Evolutionary conservation across 2,888 invertebrate genomes (phyloP).

Genomic region (Drosophila anomalata): DNA sequence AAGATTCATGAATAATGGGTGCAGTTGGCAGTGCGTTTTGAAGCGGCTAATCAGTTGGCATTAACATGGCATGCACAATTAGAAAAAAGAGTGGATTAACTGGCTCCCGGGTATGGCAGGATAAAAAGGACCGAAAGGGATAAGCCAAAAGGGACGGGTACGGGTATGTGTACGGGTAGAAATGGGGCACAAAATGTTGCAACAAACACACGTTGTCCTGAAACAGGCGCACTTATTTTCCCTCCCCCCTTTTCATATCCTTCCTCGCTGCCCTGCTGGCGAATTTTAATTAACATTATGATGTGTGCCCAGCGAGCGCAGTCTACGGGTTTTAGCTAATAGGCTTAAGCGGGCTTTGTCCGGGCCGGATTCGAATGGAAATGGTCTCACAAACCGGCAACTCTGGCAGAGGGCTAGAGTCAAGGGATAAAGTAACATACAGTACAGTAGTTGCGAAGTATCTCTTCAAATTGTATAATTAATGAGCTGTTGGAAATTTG

Average conservation of each 20-base stretch:
- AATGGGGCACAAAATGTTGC: conserved; percentile 20
- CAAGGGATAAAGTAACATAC: neutral
- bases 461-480: neutral
- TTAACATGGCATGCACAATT: conserved; percentile 48
- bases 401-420: neutral
- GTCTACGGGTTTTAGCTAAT: conserved; percentile 40
- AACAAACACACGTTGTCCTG: conserved; percentile 25
- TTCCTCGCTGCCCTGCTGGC: conserved; percentile 1
- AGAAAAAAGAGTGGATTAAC: conserved; percentile 33
- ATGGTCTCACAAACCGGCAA: conserved; percentile 1
- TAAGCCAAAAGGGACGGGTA: neutral
- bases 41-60: conserved; percentile 53
- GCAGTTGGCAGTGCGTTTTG: conserved; percentile 64
- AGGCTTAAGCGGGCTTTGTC: conserved; percentile 44
- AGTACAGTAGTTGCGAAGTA: neutral
- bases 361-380: conserved; percentile 19
- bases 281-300: conserved; percentile 49
- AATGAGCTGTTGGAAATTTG: neutral
- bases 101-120: neutral
- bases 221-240: neutral
- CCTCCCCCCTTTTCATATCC: neutral
- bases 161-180: neutral
- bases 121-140: conserved; percentile 12
- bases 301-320: conserved; percentile 36
- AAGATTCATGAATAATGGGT: conserved; percentile 48